Percentiles rank a stretch among this genome's conserved stretches.
Conservation (phyloP, 2,888 invertebrate species). For the Chrysolina oricalcia region DNA sequence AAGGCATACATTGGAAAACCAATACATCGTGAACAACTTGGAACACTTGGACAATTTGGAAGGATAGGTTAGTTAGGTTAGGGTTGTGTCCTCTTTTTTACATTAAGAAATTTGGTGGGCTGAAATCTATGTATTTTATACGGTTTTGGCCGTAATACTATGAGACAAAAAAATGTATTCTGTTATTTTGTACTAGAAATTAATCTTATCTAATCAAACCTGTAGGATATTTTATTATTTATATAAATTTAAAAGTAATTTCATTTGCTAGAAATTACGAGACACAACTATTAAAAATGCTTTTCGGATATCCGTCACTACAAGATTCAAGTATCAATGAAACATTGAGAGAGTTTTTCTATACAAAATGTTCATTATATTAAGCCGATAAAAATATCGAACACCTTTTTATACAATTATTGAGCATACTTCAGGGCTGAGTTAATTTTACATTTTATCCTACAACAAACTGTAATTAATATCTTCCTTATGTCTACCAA, state of each 20-base stretch:
- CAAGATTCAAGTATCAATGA: conserved; percentile 21
- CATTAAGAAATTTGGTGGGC: too few species aligned
- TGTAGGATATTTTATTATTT: too few species aligned
- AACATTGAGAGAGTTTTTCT: conserved; percentile 41
- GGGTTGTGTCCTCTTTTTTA: too few species aligned
- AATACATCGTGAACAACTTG: too few species aligned
- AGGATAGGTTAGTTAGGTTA: too few species aligned
- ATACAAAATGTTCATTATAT: conserved; percentile 34
- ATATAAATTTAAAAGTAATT: neutral
- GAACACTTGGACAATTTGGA: too few species aligned
- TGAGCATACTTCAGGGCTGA: conserved; percentile 56
- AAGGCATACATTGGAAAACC: too few species aligned
- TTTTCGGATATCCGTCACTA: neutral
- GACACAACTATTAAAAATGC: neutral
- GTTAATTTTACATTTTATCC: conserved; percentile 50
- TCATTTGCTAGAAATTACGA: neutral
- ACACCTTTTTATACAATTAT: conserved; percentile 51
- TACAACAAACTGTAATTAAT: conserved; percentile 40
- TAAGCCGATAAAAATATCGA: conserved; percentile 44
- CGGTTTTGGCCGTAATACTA: too few species aligned
- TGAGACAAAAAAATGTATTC: too few species aligned
- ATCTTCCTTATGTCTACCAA: conserved; percentile 42
- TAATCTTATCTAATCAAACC: too few species aligned
- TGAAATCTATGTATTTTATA: too few species aligned
- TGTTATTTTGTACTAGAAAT: too few species aligned